These are phyloP conservation scores for Ophion slaviceki DNA, from an alignment of 2,888 invertebrate genomes.

Conservation along the genomic window DNA sequence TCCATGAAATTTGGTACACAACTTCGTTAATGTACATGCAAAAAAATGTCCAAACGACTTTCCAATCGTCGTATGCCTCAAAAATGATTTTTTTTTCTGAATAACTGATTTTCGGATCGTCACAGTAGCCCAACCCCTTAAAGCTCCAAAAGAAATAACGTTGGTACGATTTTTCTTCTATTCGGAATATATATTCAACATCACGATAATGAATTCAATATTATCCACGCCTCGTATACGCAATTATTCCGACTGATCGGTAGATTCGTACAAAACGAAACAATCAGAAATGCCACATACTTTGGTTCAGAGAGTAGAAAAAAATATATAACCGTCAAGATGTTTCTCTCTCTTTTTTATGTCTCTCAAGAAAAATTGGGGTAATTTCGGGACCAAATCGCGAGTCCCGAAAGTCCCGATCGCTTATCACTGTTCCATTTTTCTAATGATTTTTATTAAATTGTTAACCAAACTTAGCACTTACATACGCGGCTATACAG, in stretches of 20 bases:
- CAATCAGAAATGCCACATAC: constrained; percentile 27
- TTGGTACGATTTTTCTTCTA: not conserved
- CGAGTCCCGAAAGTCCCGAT: too few species aligned
- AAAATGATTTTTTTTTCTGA: too few species aligned
- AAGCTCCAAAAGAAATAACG: not conserved
- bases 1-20: too few species aligned
- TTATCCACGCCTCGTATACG: too few species aligned
- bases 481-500: constrained; percentile 36
- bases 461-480: constrained; percentile 54
- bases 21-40: too few species aligned
- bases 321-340: constrained; percentile 16
- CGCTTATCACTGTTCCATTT: not conserved
- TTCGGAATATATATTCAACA: too few species aligned
- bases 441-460: constrained; percentile 45
- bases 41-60: too few species aligned
- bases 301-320: constrained; percentile 55
- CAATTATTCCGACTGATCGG: too few species aligned
- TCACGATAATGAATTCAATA: not conserved
- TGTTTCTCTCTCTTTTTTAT: constrained; percentile 20
- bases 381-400: too few species aligned
- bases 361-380: constrained; percentile 23
- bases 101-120: too few species aligned
- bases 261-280: not conserved
- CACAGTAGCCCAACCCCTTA: too few species aligned
- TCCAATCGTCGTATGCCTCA: too few species aligned